phyloP scores from a whole-genome alignment of 1,140 invertebrate species.

The Drosophila malerkotliana region DNA sequence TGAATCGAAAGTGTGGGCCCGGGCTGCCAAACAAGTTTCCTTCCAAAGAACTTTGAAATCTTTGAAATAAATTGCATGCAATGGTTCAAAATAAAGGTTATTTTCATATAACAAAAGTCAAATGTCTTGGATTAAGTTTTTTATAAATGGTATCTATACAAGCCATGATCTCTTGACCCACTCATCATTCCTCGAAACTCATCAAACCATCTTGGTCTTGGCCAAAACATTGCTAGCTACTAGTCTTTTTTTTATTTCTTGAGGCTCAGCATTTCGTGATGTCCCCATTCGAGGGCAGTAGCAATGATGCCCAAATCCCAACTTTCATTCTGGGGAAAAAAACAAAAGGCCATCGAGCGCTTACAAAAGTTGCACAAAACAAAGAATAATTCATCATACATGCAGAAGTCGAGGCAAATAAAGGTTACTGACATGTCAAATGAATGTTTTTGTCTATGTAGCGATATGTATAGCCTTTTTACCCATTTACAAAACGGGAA shows the following conservation, averaged over 20 bases:
- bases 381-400: conserved; percentile 40
- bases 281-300: conserved; percentile 30
- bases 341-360: conserved; percentile 26
- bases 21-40: conserved; percentile 28
- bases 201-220: neutral
- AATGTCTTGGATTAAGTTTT: neutral
- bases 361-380: conserved; percentile 45
- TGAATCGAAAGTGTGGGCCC: conserved; percentile 16
- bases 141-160: neutral
- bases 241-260: conserved; percentile 4
- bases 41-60: conserved; percentile 21
- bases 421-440: conserved; percentile 51
- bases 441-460: conserved; percentile 23
- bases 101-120: neutral
- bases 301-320: conserved; percentile 20
- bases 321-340: conserved; percentile 37
- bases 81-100: conserved; percentile 17
- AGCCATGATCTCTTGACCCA: neutral
- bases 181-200: neutral
- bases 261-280: conserved; percentile 12
- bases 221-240: conserved; percentile 23
- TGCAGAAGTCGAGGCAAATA: conserved; percentile 18
- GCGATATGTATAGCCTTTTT: conserved; percentile 34
- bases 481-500: conserved; percentile 39
- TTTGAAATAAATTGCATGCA: conserved; percentile 6